Base-by-base conservation (phyloP, 2,113 vertebrate genomes). In the Odobenus rosmarus region DNA sequence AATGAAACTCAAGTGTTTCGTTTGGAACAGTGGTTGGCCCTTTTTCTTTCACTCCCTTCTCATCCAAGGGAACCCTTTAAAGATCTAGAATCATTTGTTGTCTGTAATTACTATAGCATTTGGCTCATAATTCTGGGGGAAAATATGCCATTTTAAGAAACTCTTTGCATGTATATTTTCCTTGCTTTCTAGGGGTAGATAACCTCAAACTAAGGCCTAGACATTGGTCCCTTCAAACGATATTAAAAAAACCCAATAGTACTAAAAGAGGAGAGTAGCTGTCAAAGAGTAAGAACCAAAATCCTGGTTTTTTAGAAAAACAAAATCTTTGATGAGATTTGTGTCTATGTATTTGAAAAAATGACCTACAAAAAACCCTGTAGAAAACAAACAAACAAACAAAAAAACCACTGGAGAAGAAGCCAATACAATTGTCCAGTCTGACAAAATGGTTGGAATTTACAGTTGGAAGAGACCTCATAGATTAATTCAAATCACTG, bases 171-270 rank as follows among this genome's bases (percentile, higher is more conserved):
- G 33, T 74, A 82, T 51, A 71, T 57, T 71, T 94, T n/a, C 69
- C 94, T 77, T 86, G 79, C 49, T 97, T 92, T 90, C 53, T 74
- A 80, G 76, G 81, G 81, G 72, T 84, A 84, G 85, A 39, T 61
- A 86, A 90, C 87, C 49, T 90, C 74, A 93, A 95, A 88, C 88
- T 88, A 83, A 94, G 62, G 14, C 59, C 53, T 36, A 26, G 93
- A 88, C 28, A 69, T 62, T 83, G 81, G n/a, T 93, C 91, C 46
- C n/a, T 80, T 90, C 61, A 61, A 85, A 49, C 42, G 61, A 10
- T 64, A 6, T 86, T 5, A 76, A 81, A 72, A 88, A 36, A 51
- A 16, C 16, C 64, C 74, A 86, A 33, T 18, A 95, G 21, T 8
- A 69, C 33, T 46, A 36, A 42, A 71, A 33, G 36, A 86, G 57